phyloP scores from a whole-genome alignment of 2,797 vertebrate species.

The Strix occidentalis region DNA sequence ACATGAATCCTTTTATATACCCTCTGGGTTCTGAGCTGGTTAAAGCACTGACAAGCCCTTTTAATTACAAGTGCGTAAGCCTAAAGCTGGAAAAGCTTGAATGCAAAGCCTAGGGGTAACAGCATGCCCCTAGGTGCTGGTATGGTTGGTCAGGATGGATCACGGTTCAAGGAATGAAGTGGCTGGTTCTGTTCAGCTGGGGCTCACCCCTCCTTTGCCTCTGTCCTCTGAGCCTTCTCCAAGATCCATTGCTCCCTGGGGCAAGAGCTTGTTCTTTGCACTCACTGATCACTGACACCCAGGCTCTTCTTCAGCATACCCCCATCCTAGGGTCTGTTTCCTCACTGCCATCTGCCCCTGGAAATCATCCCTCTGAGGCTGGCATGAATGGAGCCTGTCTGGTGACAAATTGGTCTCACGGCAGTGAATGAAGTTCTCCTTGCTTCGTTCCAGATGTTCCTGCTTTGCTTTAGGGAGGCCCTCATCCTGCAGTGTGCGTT shows the following conservation, averaged over 20 bases:
- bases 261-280: background rate
- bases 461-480: background rate
- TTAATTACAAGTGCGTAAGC: background rate
- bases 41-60: background rate
- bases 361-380: background rate
- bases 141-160: background rate
- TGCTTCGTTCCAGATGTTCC: background rate
- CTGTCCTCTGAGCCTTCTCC: background rate
- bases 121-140: background rate
- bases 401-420: background rate
- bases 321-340: background rate
- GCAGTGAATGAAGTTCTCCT: background rate
- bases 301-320: background rate
- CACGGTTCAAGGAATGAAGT: background rate
- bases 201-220: background rate
- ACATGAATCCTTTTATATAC: background rate
- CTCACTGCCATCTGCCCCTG: background rate
- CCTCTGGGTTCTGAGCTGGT: background rate
- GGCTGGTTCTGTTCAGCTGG: background rate
- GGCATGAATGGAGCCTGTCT: background rate
- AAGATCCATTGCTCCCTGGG: background rate
- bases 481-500: background rate
- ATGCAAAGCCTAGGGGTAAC: background rate
- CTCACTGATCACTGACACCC: rapidly evolving
- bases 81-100: slow-evolving; percentile 30